phyloP scores from a whole-genome alignment of 2,113 vertebrate genomes.

The Siniperca chuatsi region DNA sequence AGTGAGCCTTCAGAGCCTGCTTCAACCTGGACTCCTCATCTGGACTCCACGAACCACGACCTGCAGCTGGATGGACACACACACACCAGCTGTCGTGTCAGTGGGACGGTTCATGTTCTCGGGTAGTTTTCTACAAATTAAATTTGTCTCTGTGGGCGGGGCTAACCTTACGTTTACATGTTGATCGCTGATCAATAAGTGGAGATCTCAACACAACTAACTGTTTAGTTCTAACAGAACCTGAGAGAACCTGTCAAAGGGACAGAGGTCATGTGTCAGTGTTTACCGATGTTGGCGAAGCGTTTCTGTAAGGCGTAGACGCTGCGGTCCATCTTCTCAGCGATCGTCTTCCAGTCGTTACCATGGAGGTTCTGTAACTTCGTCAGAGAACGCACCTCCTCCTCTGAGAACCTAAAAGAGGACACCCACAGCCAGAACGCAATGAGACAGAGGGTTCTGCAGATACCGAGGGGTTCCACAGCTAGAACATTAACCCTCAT shows the following conservation, averaged over 20 bases:
- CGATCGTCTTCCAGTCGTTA: slow-evolving; percentile 78
- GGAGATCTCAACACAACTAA: too few species aligned
- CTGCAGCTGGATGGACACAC: not conserved
- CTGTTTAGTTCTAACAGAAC: not conserved
- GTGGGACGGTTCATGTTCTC: too few species aligned
- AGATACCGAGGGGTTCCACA: too few species aligned
- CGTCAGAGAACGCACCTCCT: slow-evolving; percentile 59
- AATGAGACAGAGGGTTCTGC: not conserved
- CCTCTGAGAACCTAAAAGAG: slow-evolving; percentile 72
- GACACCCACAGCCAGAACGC: not conserved
- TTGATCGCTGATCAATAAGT: not conserved
- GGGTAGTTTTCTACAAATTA: too few species aligned
- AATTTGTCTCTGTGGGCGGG: too few species aligned
- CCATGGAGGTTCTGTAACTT: slow-evolving; percentile 76
- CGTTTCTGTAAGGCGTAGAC: slow-evolving; percentile 73
- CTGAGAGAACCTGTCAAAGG: not conserved
- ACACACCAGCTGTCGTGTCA: not conserved
- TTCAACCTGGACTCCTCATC: slow-evolving; percentile 58
- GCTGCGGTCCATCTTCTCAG: slow-evolving; percentile 78
- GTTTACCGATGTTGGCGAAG: slow-evolving; percentile 60
- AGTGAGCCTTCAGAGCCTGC: slow-evolving; percentile 50
- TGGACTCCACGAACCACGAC: slow-evolving; percentile 31
- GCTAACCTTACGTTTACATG: too few species aligned
- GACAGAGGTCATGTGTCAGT: too few species aligned
- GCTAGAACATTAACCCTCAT: too few species aligned